phyloP scores from a whole-genome alignment of 1,140 invertebrate genomes.

The Cepaea nemoralis region DNA sequence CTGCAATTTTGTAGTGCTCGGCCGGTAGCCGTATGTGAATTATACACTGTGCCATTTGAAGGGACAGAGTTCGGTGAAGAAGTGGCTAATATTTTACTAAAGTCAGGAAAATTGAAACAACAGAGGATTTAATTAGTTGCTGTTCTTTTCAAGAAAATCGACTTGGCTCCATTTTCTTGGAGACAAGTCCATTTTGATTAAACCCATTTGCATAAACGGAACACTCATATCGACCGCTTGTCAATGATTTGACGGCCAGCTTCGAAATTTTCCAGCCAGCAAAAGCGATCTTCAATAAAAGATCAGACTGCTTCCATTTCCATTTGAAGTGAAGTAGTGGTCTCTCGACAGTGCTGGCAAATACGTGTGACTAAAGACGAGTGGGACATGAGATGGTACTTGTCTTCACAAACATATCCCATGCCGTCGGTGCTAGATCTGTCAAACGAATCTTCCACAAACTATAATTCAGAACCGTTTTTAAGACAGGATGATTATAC shows the following conservation, averaged over 20 bases:
- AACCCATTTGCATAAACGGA: conserved; percentile 34
- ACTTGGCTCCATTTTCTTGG: conserved; percentile 28
- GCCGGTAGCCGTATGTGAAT: not conserved
- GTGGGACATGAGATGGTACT: not conserved
- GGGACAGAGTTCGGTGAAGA: not conserved
- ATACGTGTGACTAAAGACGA: not conserved
- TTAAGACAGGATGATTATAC: not conserved
- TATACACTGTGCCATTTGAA: not conserved
- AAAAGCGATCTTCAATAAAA: conserved; percentile 2
- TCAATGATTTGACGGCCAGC: conserved; percentile 17
- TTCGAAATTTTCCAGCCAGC: not conserved
- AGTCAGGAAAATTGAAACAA: conserved; percentile 20
- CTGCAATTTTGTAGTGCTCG: not conserved
- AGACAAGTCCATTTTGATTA: conserved; percentile 36
- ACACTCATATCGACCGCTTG: conserved; percentile 28
- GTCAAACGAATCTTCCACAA: not conserved
- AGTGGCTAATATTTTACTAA: not conserved
- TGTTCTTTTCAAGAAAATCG: conserved; percentile 18
- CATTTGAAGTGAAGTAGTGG: not conserved
- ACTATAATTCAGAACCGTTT: not conserved
- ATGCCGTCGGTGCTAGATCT: not conserved
- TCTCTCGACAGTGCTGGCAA: not conserved
- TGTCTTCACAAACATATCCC: not conserved
- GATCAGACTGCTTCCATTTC: conserved; percentile 9
- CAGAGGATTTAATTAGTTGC: conserved; percentile 26